Conservation (phyloP, 2,888 invertebrate species). For the Aspidiotus destructor region DNA sequence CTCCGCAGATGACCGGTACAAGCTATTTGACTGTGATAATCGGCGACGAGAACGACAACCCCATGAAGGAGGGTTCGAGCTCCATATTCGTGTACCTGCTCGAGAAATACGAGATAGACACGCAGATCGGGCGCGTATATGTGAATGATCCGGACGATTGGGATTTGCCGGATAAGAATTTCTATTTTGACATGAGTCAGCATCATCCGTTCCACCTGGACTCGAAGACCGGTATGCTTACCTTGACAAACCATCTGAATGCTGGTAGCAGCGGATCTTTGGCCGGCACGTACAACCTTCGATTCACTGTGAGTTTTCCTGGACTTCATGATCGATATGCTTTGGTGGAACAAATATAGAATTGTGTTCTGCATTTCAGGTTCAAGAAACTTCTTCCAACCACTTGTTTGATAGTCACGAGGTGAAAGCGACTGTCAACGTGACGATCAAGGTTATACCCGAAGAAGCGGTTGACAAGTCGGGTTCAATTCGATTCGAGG, state of each 20-base stretch:
- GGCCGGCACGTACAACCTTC: constrained; percentile 63
- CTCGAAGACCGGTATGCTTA: constrained; percentile 72
- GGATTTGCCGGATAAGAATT: constrained; percentile 87
- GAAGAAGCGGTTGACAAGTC: constrained; percentile 87
- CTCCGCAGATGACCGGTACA: constrained; percentile 60
- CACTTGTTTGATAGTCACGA: constrained; percentile 52
- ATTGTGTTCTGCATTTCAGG: constrained; percentile 41
- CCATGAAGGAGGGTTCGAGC: constrained; percentile 77
- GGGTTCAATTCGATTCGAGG: constrained; percentile 76
- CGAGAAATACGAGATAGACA: constrained; percentile 46
- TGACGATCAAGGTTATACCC: constrained; percentile 76
- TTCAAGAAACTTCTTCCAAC: constrained; percentile 54
- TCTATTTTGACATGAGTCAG: constrained; percentile 46
- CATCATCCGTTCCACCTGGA: constrained; percentile 62
- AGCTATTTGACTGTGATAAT: constrained; percentile 81
- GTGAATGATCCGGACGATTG: constrained; percentile 94
- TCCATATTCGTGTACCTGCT: constrained; percentile 77
- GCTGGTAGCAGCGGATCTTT: constrained; percentile 43
- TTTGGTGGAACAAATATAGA: constrained; percentile 5
- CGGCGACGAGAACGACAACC: constrained; percentile 88
- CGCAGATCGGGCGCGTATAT: constrained; percentile 82
- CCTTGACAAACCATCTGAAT: constrained; percentile 47
- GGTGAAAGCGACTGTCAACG: constrained; percentile 75
- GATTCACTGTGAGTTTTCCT: constrained; percentile 52
- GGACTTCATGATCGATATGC: neutral